These are phyloP conservation scores for Coenobita brevimanus DNA, from an alignment of 1,140 invertebrate species.

Conservation along the genomic window DNA sequence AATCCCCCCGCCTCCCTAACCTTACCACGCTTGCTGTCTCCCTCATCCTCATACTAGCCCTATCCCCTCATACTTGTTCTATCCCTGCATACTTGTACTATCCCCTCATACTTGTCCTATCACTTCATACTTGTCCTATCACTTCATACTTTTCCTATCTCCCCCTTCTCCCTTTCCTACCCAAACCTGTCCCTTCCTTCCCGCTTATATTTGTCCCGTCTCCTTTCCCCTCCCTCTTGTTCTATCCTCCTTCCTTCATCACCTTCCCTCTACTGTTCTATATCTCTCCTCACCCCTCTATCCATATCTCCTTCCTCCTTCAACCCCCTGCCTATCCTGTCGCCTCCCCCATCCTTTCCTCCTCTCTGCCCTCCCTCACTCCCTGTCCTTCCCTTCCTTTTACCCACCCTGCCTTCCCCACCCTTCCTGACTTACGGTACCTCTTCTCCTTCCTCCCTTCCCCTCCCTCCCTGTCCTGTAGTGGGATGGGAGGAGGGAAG, in stretches of 20 bases:
- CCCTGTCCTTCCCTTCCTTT: neutral
- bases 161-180: neutral
- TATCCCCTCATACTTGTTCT: too few relatives aligned
- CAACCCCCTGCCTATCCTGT: neutral
- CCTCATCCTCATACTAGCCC: too few relatives aligned
- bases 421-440: neutral
- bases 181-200: neutral
- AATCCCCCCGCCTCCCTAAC: too few relatives aligned
- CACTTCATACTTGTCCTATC: neutral
- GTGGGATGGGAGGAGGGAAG: neutral
- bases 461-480: neutral
- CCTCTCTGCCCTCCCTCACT: neutral
- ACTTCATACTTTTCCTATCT: neutral
- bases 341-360: neutral
- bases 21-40: too few relatives aligned
- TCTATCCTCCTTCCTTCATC: neutral
- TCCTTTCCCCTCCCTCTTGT: neutral
- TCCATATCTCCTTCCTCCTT: neutral
- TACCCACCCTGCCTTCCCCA: neutral
- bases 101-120: neutral
- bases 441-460: conserved; percentile 1
- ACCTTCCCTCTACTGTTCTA: neutral
- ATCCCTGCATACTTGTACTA: too few relatives aligned
- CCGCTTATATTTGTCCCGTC: neutral
- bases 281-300: neutral